A percentile compares a stretch with the other conserved stretches of the same genome.
Conservation (phyloP, 2,113 vertebrate species). For the Potamarius usumacintae region DNA sequence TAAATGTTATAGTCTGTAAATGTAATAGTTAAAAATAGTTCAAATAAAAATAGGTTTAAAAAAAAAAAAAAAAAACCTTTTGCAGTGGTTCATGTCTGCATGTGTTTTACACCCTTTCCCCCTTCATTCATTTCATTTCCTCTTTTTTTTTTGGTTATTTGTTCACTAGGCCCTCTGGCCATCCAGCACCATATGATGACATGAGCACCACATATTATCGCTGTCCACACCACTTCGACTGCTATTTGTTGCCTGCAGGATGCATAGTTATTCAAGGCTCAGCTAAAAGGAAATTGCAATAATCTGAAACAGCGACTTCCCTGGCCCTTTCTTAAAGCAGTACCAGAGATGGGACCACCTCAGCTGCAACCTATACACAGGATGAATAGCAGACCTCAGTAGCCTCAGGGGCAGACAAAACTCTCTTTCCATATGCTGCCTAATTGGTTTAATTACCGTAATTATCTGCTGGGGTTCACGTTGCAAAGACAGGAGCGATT, state of each 20-base stretch:
- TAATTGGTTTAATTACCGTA: constrained; percentile 79
- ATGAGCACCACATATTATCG: constrained; percentile 42
- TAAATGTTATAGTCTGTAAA: background rate
- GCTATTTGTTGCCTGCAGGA: constrained; percentile 55
- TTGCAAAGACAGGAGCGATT: constrained; percentile 71
- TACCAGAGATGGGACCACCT: constrained; percentile 69
- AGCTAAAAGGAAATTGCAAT: constrained; percentile 74
- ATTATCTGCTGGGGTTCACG: constrained; percentile 78
- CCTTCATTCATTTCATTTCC: constrained; percentile 57
- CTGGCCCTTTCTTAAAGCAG: constrained; percentile 63
- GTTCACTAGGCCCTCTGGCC: constrained; percentile 44
- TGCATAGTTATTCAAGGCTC: constrained; percentile 65
- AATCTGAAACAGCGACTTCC: constrained; percentile 68
- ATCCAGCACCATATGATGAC: constrained; percentile 58
- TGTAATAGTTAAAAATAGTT: background rate
- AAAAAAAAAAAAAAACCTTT: background rate
- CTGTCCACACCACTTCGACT: constrained; percentile 10
- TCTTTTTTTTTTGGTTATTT: constrained; percentile 34
- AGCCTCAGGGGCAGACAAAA: constrained; percentile 66
- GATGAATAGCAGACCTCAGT: constrained; percentile 62
- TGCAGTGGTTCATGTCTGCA: background rate
- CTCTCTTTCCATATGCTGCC: constrained; percentile 71
- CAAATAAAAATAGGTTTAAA: background rate
- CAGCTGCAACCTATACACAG: constrained; percentile 56
- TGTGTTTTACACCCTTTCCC: constrained; percentile 49